Conservation (phyloP, 2,797 vertebrate genomes). For the Hoplostethus mediterraneus region DNA sequence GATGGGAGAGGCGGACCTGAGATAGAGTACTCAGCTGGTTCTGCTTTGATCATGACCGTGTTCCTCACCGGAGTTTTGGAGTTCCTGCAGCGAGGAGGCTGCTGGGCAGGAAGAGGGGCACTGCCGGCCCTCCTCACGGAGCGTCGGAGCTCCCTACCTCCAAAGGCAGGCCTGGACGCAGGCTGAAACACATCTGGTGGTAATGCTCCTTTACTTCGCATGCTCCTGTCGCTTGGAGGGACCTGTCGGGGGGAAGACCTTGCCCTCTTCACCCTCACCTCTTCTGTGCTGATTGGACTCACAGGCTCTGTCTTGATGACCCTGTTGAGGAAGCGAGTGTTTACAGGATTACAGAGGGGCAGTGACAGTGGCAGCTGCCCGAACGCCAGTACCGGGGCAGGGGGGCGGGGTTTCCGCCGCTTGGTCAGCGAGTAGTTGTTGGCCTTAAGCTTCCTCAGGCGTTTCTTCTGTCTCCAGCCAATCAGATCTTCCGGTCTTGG, state of each 20-base stretch:
- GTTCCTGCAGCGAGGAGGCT: constrained; percentile 33
- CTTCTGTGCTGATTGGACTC: constrained; percentile 30
- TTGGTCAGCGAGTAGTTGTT: constrained; percentile 87
- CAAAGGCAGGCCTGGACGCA: constrained; percentile 37
- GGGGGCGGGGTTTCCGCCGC: constrained; percentile 77
- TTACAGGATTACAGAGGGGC: constrained; percentile 80
- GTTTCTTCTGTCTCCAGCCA: constrained; percentile 88
- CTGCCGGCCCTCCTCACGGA: constrained; percentile 64
- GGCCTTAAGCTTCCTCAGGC: constrained; percentile 86
- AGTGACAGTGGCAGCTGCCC: constrained; percentile 69
- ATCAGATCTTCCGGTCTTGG: constrained; percentile 85
- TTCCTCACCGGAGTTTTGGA: constrained; percentile 56
- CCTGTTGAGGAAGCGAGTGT: constrained; percentile 74
- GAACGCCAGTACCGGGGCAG: constrained; percentile 52
- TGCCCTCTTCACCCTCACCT: constrained; percentile 57
- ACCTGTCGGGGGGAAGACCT: constrained; percentile 31
- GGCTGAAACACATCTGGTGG: constrained; percentile 67
- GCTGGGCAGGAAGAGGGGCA: constrained; percentile 31
- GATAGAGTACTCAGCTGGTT: constrained; percentile 76
- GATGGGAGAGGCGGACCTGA: constrained; percentile 60
- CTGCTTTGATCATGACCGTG: constrained; percentile 76
- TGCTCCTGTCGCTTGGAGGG: constrained; percentile 78
- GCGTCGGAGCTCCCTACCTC: constrained; percentile 69
- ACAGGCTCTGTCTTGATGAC: constrained; percentile 71
- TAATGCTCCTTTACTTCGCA: constrained; percentile 76